Evolutionary conservation across 1,140 invertebrate genomes (phyloP).

Genomic region (Eufriesea mexicana): DNA sequence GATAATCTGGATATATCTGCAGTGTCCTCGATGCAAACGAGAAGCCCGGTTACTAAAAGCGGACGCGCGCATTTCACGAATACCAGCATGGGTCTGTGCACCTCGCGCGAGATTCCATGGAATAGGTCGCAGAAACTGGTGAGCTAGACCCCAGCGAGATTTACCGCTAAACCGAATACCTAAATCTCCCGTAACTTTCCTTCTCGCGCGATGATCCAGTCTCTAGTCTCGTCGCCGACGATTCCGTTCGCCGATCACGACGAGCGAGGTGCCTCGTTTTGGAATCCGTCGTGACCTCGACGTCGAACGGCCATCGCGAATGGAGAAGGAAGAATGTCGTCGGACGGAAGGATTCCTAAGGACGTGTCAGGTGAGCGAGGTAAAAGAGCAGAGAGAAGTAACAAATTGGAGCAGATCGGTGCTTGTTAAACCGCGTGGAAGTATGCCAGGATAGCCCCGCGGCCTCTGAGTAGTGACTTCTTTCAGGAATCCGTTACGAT

Average conservation of each 20-base stretch:
- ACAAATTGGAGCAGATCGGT: background rate
- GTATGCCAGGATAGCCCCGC: background rate
- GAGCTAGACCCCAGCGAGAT: no score
- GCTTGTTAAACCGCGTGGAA: background rate
- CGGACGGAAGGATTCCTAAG: no score
- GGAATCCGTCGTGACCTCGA: conserved; percentile 18
- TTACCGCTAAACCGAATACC: background rate
- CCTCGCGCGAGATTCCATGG: conserved; percentile 23
- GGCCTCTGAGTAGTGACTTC: background rate
- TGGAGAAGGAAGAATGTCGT: background rate
- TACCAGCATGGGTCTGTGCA: conserved; percentile 40
- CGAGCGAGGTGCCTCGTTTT: conserved; percentile 13
- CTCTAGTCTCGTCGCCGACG: conserved; percentile 21
- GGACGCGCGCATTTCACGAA: conserved; percentile 40
- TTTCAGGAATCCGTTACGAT: background rate
- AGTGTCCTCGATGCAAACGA: conserved; percentile 50
- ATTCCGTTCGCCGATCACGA: conserved; percentile 30
- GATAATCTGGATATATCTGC: conserved; percentile 57
- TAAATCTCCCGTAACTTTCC: conserved; percentile 58
- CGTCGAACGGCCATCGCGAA: background rate
- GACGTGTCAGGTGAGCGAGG: no score
- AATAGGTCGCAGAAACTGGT: background rate
- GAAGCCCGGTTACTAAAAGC: conserved; percentile 43
- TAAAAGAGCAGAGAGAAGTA: background rate
- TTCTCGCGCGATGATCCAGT: background rate